A percentile compares a stretch with the other conserved stretches of the same genome.
phyloP scores from a whole-genome alignment of 2,888 invertebrate species.

The Monochamus alternatus region DNA sequence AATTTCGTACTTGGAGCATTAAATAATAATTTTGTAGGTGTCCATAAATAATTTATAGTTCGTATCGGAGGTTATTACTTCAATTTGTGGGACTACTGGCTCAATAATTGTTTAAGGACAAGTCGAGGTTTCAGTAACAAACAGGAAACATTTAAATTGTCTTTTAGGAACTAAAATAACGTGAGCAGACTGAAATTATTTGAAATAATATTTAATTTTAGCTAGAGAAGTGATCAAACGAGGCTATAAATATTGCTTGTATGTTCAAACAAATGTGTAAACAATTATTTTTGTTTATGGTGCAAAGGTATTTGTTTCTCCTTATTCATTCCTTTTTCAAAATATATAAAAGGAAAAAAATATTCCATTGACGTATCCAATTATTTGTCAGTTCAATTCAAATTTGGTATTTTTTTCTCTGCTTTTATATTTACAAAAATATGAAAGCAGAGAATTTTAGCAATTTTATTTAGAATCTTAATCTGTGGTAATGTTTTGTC shows the following conservation, averaged over 20 bases:
- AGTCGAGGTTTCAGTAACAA: not conserved
- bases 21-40: not conserved
- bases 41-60: not conserved
- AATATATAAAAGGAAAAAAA: too few species aligned
- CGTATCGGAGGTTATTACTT: not conserved
- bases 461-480: too few species aligned
- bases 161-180: not conserved
- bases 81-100: not conserved
- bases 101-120: not conserved
- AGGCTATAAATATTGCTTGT: conserved; percentile 4
- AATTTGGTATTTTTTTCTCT: too few species aligned
- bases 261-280: not conserved
- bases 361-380: too few species aligned
- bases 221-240: not conserved
- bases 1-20: too few species aligned
- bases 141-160: conserved; percentile 3
- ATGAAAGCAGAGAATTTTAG: too few species aligned
- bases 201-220: conserved; percentile 8
- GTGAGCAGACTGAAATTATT: conserved; percentile 2
- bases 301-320: too few species aligned
- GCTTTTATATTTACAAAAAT: too few species aligned
- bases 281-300: not conserved
- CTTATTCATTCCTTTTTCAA: too few species aligned
- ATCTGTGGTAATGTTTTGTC: too few species aligned
- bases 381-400: too few species aligned